Conservation (phyloP, 1,140 invertebrate species). For the Drosophila bifasciata region DNA sequence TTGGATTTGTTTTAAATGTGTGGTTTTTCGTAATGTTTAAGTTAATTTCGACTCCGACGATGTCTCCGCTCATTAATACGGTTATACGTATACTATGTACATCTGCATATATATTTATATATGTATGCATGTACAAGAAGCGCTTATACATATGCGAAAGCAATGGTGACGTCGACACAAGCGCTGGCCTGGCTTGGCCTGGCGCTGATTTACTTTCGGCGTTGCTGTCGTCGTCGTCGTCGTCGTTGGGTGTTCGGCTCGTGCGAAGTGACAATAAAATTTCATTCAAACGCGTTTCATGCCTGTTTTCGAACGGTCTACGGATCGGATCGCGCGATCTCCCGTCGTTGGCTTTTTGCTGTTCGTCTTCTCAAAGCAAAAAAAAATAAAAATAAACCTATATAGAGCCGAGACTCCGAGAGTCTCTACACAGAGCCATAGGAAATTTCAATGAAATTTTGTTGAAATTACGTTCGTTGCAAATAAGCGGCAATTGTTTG, state of each 20-base stretch:
- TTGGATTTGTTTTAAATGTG: slow-evolving; percentile 62
- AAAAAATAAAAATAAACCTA: too few relatives aligned
- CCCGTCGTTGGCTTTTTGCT: slow-evolving; percentile 24
- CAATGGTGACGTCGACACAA: slow-evolving; percentile 16
- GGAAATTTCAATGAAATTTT: too few relatives aligned
- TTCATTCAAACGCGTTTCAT: slow-evolving; percentile 80
- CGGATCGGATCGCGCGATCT: slow-evolving; percentile 54
- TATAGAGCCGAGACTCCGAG: not conserved
- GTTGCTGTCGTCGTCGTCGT: slow-evolving; percentile 13
- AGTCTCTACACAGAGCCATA: too few relatives aligned
- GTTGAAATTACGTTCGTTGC: not conserved
- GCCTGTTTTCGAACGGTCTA: slow-evolving; percentile 74
- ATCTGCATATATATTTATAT: not conserved
- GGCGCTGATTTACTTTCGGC: slow-evolving; percentile 6
- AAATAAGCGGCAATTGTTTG: too few relatives aligned
- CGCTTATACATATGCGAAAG: slow-evolving; percentile 69
- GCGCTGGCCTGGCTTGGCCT: not conserved
- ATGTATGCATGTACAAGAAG: slow-evolving; percentile 43
- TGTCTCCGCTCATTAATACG: slow-evolving; percentile 65
- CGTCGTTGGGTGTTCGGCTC: slow-evolving; percentile 24
- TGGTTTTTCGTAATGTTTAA: slow-evolving; percentile 73
- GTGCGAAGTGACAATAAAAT: slow-evolving; percentile 73
- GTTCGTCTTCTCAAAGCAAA: slow-evolving; percentile 31
- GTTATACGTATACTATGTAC: slow-evolving; percentile 6
- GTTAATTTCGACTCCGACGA: slow-evolving; percentile 54